Base-by-base conservation (phyloP, 2,888 invertebrate species). In the Glyphotaelius pellucidus region DNA sequence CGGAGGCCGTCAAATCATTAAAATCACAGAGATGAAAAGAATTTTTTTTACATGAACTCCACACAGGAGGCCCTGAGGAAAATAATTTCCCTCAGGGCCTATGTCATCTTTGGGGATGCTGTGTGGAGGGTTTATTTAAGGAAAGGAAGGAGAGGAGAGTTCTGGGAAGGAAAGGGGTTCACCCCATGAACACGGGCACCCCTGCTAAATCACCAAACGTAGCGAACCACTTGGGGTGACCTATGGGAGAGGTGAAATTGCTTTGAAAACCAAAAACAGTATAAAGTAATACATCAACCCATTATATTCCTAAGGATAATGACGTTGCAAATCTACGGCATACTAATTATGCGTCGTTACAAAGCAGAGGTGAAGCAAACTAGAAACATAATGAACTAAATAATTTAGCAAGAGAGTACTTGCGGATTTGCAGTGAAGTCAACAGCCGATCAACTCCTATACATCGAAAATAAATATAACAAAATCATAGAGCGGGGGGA, bases 331-430 rank as follows among this genome's bases (percentile, higher is more conserved):
- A 67, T 67, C 67, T 67, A 67, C 67, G 7, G 67, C 25, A 67
- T n/a, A 67, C 67, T 67, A 67, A 25, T 67, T n/a, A 67, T 67
- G 67, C 67, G n/a, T 67, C 9, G 25, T 84, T 38, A 42, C 84
- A 32, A 38, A 84, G 84, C 32, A 83, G 35, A 83, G 83, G 81
- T 94, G 94, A 93, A 94, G 92, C 94, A 94, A 94, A 94, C 94
- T 94, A 94, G 94, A 94, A 92, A 94, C 94, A 94, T 94, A 94
- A 94, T 93, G 94, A 94, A 93, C 94, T 94, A 94, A 94, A 92
- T 93, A 94, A 94, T 94, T 94, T 93, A 94, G 94, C 67, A 90
- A 90, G 52, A 88, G 67, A 91, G 90, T 91, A 93, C 91, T 93
- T 93, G 92, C 93, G 84, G 85, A 52, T 87, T 90, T 87, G 90